Percentiles rank a stretch among this genome's conserved stretches.
Evolutionary conservation across 2,113 vertebrate species (phyloP).

Genomic region (Podiceps cristatus): DNA sequence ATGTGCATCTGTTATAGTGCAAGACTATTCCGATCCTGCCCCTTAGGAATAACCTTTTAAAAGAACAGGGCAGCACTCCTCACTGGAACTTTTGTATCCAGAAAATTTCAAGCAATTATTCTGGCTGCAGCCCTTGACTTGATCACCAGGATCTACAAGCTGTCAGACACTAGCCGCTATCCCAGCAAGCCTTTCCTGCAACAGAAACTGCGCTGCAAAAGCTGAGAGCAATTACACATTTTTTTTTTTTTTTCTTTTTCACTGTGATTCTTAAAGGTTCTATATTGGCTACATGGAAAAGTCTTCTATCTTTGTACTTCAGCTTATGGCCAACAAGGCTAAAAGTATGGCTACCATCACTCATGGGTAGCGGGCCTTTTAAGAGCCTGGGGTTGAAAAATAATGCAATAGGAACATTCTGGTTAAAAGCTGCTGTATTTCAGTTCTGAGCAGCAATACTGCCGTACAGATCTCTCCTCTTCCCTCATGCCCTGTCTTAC

Average conservation of each 20-base stretch:
- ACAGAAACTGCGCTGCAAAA: neutral
- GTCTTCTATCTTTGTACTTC: neutral
- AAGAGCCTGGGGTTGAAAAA: neutral
- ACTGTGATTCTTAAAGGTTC: neutral
- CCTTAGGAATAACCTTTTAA: neutral
- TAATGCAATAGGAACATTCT: neutral
- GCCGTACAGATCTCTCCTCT: neutral
- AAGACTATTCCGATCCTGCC: neutral
- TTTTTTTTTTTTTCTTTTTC: neutral
- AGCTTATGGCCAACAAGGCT: neutral
- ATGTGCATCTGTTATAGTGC: neutral
- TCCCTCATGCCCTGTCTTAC: neutral
- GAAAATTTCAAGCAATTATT: conserved; percentile 50
- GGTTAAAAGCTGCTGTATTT: neutral
- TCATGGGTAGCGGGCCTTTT: neutral
- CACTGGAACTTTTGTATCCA: neutral
- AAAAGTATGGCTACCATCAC: neutral
- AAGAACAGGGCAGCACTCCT: neutral
- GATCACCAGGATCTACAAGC: conserved; percentile 27
- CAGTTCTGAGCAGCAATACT: neutral
- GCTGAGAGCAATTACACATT: neutral
- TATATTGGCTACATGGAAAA: neutral
- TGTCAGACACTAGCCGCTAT: neutral
- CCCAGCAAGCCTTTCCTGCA: neutral
- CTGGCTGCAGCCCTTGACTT: neutral